Conservation (phyloP, 2,888 invertebrate species). For the Scelioninae gen. 1 region DNA sequence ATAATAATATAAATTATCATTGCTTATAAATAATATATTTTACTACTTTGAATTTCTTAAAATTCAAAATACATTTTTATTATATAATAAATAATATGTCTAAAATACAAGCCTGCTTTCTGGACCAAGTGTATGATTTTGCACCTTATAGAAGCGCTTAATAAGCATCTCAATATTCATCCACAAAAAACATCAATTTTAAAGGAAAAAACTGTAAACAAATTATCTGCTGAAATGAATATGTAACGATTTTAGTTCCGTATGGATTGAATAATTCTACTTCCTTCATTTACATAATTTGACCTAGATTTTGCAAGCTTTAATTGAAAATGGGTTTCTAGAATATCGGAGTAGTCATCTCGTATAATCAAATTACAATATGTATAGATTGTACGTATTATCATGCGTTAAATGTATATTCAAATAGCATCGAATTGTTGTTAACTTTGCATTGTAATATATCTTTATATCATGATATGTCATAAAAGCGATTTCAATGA, state of each 20-base stretch:
- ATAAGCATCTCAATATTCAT: too few relatives aligned
- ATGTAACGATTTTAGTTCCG: constrained; percentile 15
- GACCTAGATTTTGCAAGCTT: constrained; percentile 43
- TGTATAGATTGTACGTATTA: constrained; percentile 38
- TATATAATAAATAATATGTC: too few relatives aligned
- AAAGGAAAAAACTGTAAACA: constrained; percentile 10
- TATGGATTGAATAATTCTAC: constrained; percentile 25
- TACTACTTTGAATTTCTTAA: too few relatives aligned
- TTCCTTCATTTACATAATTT: constrained; percentile 51
- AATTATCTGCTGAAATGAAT: constrained; percentile 18
- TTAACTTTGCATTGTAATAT: constrained; percentile 27
- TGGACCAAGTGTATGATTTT: too few relatives aligned
- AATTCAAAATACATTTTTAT: too few relatives aligned
- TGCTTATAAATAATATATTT: too few relatives aligned
- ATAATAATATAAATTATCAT: too few relatives aligned
- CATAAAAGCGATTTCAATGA: too few relatives aligned
- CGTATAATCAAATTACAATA: constrained; percentile 37
- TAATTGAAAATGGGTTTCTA: constrained; percentile 58
- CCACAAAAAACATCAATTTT: too few relatives aligned
- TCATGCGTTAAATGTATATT: constrained; percentile 22
- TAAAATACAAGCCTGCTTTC: too few relatives aligned
- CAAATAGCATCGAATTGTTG: constrained; percentile 30
- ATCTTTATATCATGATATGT: background rate
- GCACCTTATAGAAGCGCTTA: too few relatives aligned
- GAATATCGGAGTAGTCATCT: constrained; percentile 50